Percentiles rank a stretch among this genome's conserved stretches.
Conservation (phyloP, 2,888 invertebrate genomes). For the Diachrysia chrysitis region DNA sequence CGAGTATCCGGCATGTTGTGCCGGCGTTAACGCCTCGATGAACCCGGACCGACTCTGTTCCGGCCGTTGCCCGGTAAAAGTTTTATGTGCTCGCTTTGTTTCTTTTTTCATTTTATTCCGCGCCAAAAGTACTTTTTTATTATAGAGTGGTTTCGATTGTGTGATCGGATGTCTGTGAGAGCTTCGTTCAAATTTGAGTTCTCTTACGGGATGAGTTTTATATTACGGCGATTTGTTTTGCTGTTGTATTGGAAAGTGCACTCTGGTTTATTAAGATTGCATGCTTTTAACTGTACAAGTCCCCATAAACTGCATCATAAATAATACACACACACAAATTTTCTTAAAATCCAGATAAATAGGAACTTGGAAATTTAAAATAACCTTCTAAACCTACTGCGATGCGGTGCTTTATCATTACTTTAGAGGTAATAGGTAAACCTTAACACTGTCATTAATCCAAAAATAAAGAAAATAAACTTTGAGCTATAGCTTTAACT, state of each 20-base stretch:
- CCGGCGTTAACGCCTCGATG: conserved; percentile 60
- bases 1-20: conserved; percentile 57
- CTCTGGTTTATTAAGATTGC: conserved; percentile 2
- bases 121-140: conserved; percentile 52
- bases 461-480: too few relatives aligned
- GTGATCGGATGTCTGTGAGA: conserved; percentile 33
- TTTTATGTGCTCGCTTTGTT: conserved; percentile 55
- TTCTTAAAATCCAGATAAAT: not conserved
- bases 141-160: conserved; percentile 42
- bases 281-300: not conserved
- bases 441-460: too few relatives aligned
- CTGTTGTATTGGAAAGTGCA: not conserved
- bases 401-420: too few relatives aligned
- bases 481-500: not conserved
- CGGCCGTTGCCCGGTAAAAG: conserved; percentile 53
- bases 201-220: conserved; percentile 9
- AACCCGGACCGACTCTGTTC: conserved; percentile 51
- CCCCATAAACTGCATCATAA: not conserved
- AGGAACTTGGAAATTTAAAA: too few relatives aligned
- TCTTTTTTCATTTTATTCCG: conserved; percentile 52
- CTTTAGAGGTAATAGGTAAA: too few relatives aligned
- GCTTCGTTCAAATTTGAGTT: conserved; percentile 22
- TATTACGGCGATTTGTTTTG: not conserved
- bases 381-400: too few relatives aligned
- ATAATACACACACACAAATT: not conserved